These are phyloP conservation scores for Acanthiza pusilla DNA, from an alignment of 2,797 vertebrate genomes.

Conservation along the genomic window DNA sequence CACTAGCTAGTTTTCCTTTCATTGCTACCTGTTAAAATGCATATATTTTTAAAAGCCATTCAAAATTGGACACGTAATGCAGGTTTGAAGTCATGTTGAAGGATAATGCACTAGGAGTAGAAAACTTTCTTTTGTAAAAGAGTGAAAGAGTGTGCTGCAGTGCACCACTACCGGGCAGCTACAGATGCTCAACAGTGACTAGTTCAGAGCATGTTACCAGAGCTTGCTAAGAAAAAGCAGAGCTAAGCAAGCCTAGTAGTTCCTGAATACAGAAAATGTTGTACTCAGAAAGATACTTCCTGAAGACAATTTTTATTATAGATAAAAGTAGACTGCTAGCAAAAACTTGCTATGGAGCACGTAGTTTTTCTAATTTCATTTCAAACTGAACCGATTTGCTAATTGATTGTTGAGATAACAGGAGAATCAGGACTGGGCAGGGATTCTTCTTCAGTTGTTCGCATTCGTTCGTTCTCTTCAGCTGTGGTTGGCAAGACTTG, in stretches of 20 bases:
- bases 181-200: not conserved
- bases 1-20: not conserved
- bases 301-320: not conserved
- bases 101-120: not conserved
- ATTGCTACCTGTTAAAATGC: not conserved
- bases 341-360: not conserved
- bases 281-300: not conserved
- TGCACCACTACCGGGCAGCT: not conserved
- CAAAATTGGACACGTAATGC: not conserved
- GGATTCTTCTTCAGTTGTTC: not conserved
- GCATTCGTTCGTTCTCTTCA: not conserved
- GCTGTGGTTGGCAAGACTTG: not conserved
- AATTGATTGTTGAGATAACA: not conserved
- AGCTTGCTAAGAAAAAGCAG: not conserved
- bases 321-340: not conserved
- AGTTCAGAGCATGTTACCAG: not conserved
- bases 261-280: not conserved
- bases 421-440: not conserved
- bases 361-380: not conserved
- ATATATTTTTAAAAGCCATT: not conserved
- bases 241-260: not conserved
- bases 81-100: not conserved
- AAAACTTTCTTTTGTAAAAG: not conserved
- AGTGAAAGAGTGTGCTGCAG: not conserved
- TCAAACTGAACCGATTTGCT: not conserved